phyloP scores from a whole-genome alignment of 2,888 invertebrate species.

The Lasiommata megera region DNA sequence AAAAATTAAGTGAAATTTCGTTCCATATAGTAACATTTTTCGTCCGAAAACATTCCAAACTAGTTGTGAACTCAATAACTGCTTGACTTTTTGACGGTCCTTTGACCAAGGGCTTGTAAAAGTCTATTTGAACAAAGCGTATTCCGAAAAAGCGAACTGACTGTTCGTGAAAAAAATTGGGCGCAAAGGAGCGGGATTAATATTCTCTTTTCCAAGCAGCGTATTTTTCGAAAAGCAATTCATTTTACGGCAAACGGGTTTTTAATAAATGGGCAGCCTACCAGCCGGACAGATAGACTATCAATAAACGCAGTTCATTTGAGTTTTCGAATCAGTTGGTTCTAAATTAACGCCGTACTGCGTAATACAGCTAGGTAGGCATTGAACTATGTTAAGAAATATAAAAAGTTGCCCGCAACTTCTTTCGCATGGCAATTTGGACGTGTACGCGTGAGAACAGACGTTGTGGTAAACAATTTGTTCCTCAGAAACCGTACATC shows the following conservation, averaged over 20 bases:
- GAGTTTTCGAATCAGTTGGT: slow-evolving; percentile 10
- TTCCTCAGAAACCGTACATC: too few species aligned
- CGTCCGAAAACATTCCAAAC: too few species aligned
- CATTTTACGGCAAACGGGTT: slow-evolving; percentile 19
- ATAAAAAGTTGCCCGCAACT: too few species aligned
- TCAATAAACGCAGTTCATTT: slow-evolving; percentile 25
- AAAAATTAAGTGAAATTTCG: too few species aligned
- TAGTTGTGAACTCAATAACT: not conserved
- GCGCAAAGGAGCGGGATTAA: not conserved
- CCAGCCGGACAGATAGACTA: slow-evolving; percentile 19
- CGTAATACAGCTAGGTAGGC: too few species aligned
- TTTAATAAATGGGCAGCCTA: slow-evolving; percentile 22
- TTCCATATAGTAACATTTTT: too few species aligned
- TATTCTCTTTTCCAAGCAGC: not conserved
- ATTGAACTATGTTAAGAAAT: too few species aligned
- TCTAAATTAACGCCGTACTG: slow-evolving; percentile 14
- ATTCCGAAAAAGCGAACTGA: not conserved
- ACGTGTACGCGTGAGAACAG: too few species aligned
- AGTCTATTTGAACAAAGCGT: slow-evolving; percentile 1
- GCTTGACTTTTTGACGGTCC: not conserved
- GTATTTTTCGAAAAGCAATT: slow-evolving; percentile 18
- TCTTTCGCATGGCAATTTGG: too few species aligned
- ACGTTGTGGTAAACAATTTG: too few species aligned
- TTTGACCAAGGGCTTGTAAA: not conserved
- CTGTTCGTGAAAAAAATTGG: not conserved